Percentiles rank a stretch among this genome's conserved stretches.
Evolutionary conservation across 1,140 invertebrate species (phyloP).

Genomic region (Neodiprion fabricii): DNA sequence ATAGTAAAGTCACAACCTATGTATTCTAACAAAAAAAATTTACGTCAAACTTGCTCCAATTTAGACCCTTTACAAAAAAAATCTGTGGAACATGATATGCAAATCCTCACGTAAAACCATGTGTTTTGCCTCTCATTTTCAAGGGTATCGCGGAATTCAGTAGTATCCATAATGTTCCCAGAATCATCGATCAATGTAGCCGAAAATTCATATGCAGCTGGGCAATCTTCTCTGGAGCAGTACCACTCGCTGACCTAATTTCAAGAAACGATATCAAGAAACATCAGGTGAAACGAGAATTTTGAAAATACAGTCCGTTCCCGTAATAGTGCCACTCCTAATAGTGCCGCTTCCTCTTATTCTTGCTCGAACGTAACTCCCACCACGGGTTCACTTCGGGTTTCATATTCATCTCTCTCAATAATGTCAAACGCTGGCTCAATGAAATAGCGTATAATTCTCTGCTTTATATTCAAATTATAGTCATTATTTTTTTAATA

Average conservation of each 20-base stretch:
- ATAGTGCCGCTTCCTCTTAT: too few relatives aligned
- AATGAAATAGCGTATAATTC: too few relatives aligned
- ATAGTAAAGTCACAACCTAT: background rate
- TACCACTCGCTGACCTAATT: conserved; percentile 53
- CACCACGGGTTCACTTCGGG: too few relatives aligned
- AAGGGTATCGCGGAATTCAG: conserved; percentile 33
- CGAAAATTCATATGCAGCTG: conserved; percentile 40
- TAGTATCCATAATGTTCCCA: conserved; percentile 31
- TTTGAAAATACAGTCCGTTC: background rate
- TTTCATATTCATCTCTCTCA: too few relatives aligned
- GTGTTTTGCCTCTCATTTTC: conserved; percentile 44
- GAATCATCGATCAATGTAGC: conserved; percentile 32
- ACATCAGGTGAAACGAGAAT: conserved; percentile 7
- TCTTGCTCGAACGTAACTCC: too few relatives aligned
- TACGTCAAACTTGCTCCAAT: conserved; percentile 13
- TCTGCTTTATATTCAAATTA: too few relatives aligned
- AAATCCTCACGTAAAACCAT: conserved; percentile 44
- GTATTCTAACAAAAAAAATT: conserved; percentile 17
- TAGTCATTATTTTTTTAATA: too few relatives aligned
- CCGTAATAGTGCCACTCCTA: too few relatives aligned
- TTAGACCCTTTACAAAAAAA: background rate
- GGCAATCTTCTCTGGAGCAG: conserved; percentile 49
- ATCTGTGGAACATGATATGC: background rate
- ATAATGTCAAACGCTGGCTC: too few relatives aligned
- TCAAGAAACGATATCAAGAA: background rate